Base-by-base conservation (phyloP, 2,113 vertebrate genomes). In the Microcebus ravelobensis region DNA sequence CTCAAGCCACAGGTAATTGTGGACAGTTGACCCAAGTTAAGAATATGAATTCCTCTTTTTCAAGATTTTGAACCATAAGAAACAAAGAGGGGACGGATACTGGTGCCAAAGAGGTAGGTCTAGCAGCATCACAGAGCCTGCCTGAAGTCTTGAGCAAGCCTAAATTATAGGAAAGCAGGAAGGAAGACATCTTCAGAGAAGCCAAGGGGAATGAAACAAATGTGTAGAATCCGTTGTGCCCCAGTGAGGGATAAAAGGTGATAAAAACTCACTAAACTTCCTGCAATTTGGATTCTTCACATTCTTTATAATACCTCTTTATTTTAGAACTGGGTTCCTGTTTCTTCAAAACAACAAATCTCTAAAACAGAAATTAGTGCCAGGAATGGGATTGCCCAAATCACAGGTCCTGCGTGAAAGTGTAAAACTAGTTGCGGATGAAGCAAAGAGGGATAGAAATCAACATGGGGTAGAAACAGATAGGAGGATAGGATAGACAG, bases 51-150 rank as follows among this genome's bases (percentile, higher is more conserved):
- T 48, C 1, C 34, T 87, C 18, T 67, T 82, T 80, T 29, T n/a
- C 57, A 50, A 93, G 42, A 80, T 85, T 95, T 91, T 77, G 45
- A 93, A 67, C 87, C 42, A 6, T 84, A 91, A 93, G 20, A 87
- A 92, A 93, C 63, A 87, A 82, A 87, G 6, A 71, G 3, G 7
- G 36, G 25, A 59, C 6, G 36, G 25, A 59, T 8, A 57, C 17
- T 57, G 17, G 48, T 89, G 57, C 15, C 92, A 77, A 81, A 77
- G 34, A 71, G 25, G 8, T 79, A 71, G 36, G 36, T 92, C 57
- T 57, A 36, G 68, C 31, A 57, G 68, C 21, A 74, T 25, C 57
- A 67, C 4, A 3, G 48, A 76, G 25, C 52, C 12, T 59, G 50
- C 52, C 52, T 55, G 65, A 55, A 84, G 68, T 34, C 50, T 87